A percentile compares a stretch with the other conserved stretches of the same genome.
Conservation (phyloP, 2,113 vertebrate species). For the Edolisoma coerulescens region DNA sequence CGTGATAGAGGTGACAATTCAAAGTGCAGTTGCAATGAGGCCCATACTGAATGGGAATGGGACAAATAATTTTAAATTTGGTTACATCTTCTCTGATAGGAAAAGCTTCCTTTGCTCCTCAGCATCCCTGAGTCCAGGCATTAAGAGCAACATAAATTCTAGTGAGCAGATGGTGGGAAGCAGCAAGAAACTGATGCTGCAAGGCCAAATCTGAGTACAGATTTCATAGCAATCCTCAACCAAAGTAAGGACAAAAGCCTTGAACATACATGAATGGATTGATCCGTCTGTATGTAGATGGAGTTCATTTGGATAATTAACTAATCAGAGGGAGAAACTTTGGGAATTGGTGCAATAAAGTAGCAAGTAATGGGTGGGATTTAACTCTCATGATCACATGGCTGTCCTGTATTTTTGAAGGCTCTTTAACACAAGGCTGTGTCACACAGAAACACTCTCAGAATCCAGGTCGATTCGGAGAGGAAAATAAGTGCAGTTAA, state of each 20-base stretch:
- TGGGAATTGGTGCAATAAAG: background rate
- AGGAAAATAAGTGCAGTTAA: background rate
- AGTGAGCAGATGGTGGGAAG: slow-evolving; percentile 32
- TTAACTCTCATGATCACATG: background rate
- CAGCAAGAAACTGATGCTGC: background rate
- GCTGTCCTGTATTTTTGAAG: rapidly evolving
- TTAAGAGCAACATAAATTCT: slow-evolving; percentile 32
- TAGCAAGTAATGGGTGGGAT: background rate
- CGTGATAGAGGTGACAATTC: background rate
- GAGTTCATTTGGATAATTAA: background rate
- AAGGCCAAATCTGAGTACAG: background rate
- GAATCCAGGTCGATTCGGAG: background rate
- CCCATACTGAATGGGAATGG: background rate
- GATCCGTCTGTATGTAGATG: background rate
- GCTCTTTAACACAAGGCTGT: background rate
- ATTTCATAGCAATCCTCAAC: background rate
- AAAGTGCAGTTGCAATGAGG: background rate
- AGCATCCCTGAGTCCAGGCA: background rate
- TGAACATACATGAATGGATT: background rate
- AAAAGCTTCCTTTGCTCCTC: background rate
- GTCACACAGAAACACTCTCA: background rate
- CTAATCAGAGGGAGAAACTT: background rate
- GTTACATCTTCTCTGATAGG: background rate
- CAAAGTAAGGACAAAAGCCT: background rate
- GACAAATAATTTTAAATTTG: slow-evolving; percentile 39